These are phyloP conservation scores for Drosophila sucinea DNA, from an alignment of 1,140 invertebrate genomes.

Conservation along the genomic window DNA sequence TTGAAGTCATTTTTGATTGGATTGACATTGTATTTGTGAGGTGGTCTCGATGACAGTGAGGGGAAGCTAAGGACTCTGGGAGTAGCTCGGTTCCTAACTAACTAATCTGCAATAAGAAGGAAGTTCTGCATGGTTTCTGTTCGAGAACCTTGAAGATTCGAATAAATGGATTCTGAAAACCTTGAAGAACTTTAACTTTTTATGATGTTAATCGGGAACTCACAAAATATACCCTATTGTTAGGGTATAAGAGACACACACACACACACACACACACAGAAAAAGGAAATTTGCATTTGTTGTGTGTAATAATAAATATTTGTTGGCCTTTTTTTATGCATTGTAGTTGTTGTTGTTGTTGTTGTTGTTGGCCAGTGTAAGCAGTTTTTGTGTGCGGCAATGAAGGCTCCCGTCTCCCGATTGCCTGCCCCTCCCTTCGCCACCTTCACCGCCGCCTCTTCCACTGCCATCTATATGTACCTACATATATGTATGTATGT, in stretches of 20 bases:
- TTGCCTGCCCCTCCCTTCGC: constrained; percentile 19
- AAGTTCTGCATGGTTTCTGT: too few relatives aligned
- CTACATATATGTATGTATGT: neutral
- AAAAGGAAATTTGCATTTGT: constrained; percentile 59
- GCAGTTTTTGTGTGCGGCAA: constrained; percentile 34
- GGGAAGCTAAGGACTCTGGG: too few relatives aligned
- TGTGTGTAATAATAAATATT: constrained; percentile 79
- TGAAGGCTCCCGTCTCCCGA: constrained; percentile 4
- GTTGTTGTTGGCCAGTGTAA: constrained; percentile 14
- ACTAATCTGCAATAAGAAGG: too few relatives aligned
- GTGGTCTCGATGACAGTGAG: too few relatives aligned
- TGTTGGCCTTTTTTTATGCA: constrained; percentile 65
- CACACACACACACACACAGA: constrained; percentile 10
- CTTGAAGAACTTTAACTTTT: too few relatives aligned
- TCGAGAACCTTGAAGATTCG: too few relatives aligned
- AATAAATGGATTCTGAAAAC: too few relatives aligned
- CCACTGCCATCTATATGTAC: neutral
- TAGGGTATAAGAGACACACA: constrained; percentile 31
- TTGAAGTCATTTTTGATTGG: too few relatives aligned
- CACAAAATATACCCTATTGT: neutral
- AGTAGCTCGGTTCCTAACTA: too few relatives aligned
- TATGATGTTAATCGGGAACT: too few relatives aligned
- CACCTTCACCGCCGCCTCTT: neutral
- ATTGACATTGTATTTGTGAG: too few relatives aligned
- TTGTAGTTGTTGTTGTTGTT: constrained; percentile 23